phyloP scores from a whole-genome alignment of 2,888 invertebrate genomes.

The Macropis europaea region DNA sequence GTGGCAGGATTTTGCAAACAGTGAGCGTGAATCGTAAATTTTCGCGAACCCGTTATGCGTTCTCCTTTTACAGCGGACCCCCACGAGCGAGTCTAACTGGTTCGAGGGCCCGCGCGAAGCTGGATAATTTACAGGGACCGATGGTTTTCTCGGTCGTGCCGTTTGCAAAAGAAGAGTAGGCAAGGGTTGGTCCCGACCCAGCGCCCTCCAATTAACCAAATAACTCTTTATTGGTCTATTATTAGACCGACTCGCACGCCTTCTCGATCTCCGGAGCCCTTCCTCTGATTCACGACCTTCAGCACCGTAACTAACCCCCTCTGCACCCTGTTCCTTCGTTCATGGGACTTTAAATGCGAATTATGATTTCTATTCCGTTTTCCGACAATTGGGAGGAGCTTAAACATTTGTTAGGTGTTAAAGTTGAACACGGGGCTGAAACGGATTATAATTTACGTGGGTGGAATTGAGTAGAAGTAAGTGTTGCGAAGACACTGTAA shows the following conservation, averaged over 20 bases:
- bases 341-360: no score
- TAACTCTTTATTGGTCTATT: conserved; percentile 72
- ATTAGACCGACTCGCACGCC: conserved; percentile 59
- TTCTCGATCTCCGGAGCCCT: conserved; percentile 36
- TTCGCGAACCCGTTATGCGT: conserved; percentile 63
- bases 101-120: conserved; percentile 49
- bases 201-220: conserved; percentile 66
- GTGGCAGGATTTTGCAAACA: conserved; percentile 13
- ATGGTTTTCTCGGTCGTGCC: conserved; percentile 40
- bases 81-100: conserved; percentile 58
- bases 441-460: no score
- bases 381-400: no score
- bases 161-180: conserved; percentile 49
- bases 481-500: no score
- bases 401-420: no score
- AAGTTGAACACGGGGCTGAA: no score
- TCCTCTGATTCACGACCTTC: conserved; percentile 12
- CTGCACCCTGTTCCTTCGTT: background rate
- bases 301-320: background rate
- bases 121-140: conserved; percentile 63
- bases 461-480: no score
- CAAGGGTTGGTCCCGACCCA: conserved; percentile 58
- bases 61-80: conserved; percentile 43
- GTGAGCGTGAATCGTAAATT: conserved; percentile 68
- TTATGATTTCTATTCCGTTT: no score